Percentiles rank a stretch among this genome's conserved stretches.
Conservation (phyloP, 2,113 vertebrate genomes). For the Tretioscincus oriximinensis region DNA sequence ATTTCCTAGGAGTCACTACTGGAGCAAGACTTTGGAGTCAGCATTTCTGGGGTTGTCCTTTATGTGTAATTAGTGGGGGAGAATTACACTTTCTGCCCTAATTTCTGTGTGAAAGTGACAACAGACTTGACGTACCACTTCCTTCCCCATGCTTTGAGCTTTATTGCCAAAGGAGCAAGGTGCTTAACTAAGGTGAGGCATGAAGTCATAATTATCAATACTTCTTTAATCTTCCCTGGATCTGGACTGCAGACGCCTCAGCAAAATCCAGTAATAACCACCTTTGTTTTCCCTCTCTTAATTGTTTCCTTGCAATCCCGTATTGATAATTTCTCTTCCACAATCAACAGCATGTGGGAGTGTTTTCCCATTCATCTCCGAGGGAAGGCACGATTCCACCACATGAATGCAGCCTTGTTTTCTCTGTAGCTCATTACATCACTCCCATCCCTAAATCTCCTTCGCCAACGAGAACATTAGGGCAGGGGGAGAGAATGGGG, state of each 20-base stretch:
- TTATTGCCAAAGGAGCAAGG: neutral
- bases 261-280: neutral
- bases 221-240: neutral
- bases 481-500: constrained; percentile 33
- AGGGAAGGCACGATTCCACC: fast-evolving
- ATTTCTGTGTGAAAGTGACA: neutral
- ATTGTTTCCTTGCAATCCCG: fast-evolving
- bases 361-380: neutral
- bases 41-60: neutral
- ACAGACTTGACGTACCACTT: no score
- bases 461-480: neutral
- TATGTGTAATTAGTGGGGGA: no score
- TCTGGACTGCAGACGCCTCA: neutral
- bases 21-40: neutral
- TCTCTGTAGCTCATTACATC: neutral
- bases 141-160: no score
- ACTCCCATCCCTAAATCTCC: constrained; percentile 12
- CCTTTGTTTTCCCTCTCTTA: fast-evolving
- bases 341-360: neutral
- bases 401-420: neutral
- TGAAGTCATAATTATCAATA: neutral
- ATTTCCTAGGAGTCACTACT: neutral
- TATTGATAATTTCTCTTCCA: neutral
- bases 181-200: neutral
- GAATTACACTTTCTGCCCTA: neutral